Conservation (phyloP, 2,113 vertebrate species). For the Phyllostomus discolor region DNA sequence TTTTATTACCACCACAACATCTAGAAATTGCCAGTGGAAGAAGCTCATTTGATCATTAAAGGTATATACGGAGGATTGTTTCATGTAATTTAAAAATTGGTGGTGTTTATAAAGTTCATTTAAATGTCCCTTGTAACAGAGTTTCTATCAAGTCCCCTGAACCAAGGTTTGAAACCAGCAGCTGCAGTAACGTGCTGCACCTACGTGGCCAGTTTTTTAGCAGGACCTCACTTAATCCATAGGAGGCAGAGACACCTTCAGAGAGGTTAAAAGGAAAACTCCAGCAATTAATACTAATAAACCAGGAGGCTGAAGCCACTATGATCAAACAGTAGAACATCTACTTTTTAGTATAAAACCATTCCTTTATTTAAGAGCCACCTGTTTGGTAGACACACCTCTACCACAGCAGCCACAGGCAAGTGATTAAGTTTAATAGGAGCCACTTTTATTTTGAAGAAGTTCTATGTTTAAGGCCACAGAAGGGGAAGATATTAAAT, state of each 20-base stretch:
- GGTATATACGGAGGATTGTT: background rate
- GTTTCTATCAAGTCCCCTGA: background rate
- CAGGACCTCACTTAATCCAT: background rate
- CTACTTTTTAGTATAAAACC: background rate
- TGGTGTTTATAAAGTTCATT: background rate
- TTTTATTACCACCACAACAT: slow-evolving; percentile 17
- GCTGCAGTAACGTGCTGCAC: background rate
- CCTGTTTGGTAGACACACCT: slow-evolving; percentile 47
- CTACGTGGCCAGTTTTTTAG: background rate
- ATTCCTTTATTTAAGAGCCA: slow-evolving; percentile 51
- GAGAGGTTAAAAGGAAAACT: slow-evolving; percentile 57
- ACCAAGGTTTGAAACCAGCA: slow-evolving; percentile 1
- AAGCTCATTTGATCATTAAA: background rate
- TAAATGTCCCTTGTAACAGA: background rate
- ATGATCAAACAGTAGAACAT: slow-evolving; percentile 34
- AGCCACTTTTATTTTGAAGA: slow-evolving; percentile 69
- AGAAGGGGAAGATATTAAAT: slow-evolving; percentile 69
- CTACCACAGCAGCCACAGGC: slow-evolving; percentile 36
- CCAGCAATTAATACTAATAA: slow-evolving; percentile 57
- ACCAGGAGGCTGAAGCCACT: slow-evolving; percentile 47
- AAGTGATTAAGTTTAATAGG: slow-evolving; percentile 60
- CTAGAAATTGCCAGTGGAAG: background rate
- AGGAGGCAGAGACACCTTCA: slow-evolving; percentile 35
- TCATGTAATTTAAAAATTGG: background rate
- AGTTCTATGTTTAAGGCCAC: slow-evolving; percentile 63